Base-by-base conservation (phyloP, 2,888 invertebrate genomes). In the Heliconius aoede region DNA sequence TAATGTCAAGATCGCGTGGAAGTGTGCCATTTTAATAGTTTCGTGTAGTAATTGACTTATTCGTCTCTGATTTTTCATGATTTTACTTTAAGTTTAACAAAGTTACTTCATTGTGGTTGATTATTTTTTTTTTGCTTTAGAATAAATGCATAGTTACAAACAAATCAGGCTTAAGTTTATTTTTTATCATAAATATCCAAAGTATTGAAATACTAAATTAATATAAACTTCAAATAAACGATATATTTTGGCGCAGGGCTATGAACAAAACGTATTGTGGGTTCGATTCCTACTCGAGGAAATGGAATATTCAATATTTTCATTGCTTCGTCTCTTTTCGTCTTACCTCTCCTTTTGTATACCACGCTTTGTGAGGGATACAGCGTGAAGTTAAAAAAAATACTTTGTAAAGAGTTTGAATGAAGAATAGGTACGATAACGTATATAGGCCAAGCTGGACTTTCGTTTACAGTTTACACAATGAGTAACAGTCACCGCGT, bases 1-100 rank as follows among this genome's bases (percentile, higher is more conserved):
- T 83, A 83, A 83, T 82, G 80, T 79, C 76, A 78, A 78, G 73
- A 79, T 83, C 76, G 83, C 83, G 83, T 83, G 83, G 78, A 72
- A 80, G 72, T 72, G 32, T 64, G 78, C 80, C 74, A 81, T 82
- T 78, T 71, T 77, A 74, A 76, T 77, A 72, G 61, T 72, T 72
- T 61, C 61, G 26, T 72, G 76, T 55, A 81, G 77, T 81, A 79
- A 82, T 82, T 78, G 81, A 77, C 80, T 74, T 81, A 82, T 80
- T 72, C 78, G 76, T 78, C 76, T 76, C 60, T 74, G 75, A 72
- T 80, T 78, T 77, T 76, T 72, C 67, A 67, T 76, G 71, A 55
- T 78, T 76, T 74, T 62, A 46, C 32, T 67, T 80, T 73, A 78
- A 60, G 13, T 60, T 30, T 61, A 60, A 28, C 24, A 24, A 72